Evolutionary conservation across 2,888 invertebrate genomes (phyloP), one percentile per base, ranked within the genome.

Genomic region (Euzetes globulus): DNA sequence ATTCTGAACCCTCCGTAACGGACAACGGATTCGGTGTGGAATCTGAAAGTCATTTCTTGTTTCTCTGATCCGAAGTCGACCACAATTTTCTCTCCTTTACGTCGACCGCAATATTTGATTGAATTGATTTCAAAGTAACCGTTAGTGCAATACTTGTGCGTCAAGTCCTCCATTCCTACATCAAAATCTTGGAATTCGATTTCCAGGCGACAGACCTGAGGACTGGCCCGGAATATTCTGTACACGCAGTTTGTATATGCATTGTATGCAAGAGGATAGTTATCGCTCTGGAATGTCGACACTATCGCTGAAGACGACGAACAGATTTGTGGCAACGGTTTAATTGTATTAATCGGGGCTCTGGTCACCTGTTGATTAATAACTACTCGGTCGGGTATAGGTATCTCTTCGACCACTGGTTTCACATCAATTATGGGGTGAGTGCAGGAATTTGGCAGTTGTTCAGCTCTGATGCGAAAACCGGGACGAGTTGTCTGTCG

Each of bases 91-190:
- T 75, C 71, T 27, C 72, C 72, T 27, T 37, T 47, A 41, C 74
- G 60, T n/a, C 58, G 68, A 41, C 76, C 76, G 55, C 76, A 76
- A 72, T 76, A 76, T 47, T 55, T 75, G 29, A 63, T 75, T 15
- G 78, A 75, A 47, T 79, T 75, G 37, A 79, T 77, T 65, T 79
- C 79, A 27, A 79, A 52, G 50, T 77, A 79, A 71, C 79, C 79
- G 33, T 77, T 73, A 22, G 60, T 72, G 72, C 79, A 79, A 22
- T 50, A 45, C 15, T 63, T 50, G 1, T 74, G 45, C 11, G 75
- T 72, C 7, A 55, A 15, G 37, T 73, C 77, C 22, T 77, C 77
- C 1, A 75, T 73, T 15, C 78, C 79, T 5, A 78, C 76, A 22
- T 78, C 77, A 50, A 79, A 79, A 19, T 78, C 78, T 0, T 76